phyloP scores from a whole-genome alignment of 2,797 vertebrate genomes.

The Poecilia wingei region DNA sequence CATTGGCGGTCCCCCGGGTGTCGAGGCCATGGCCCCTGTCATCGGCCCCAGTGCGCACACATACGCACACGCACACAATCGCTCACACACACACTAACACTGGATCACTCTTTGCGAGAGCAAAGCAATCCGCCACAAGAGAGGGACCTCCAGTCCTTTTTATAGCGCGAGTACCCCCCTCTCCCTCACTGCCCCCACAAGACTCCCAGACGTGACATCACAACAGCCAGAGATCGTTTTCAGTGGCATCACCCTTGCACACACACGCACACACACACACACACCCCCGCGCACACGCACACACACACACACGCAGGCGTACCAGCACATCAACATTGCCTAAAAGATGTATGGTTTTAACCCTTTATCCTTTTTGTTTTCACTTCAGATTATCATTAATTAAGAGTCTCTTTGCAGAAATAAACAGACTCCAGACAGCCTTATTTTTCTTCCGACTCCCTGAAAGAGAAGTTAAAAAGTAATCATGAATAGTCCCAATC shows the following conservation, averaged over 20 bases:
- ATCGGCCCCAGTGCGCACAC: constrained; percentile 74
- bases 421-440: constrained; percentile 59
- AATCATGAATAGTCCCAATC: constrained; percentile 72
- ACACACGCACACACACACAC: constrained; percentile 6
- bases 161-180: constrained; percentile 72
- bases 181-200: constrained; percentile 7
- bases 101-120: constrained; percentile 71
- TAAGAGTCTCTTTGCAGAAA: constrained; percentile 63
- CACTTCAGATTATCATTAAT: constrained; percentile 55
- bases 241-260: constrained; percentile 59
- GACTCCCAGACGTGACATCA: constrained; percentile 83
- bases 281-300: constrained; percentile 1
- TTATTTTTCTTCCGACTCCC: constrained; percentile 42
- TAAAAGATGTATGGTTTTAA: constrained; percentile 9
- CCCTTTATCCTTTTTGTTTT: constrained; percentile 20
- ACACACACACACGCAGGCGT: constrained; percentile 9
- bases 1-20: constrained; percentile 83
- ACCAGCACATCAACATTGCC: constrained; percentile 6
- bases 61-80: constrained; percentile 31
- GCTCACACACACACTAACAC: constrained; percentile 24
- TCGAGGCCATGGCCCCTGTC: constrained; percentile 84
- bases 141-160: constrained; percentile 79
- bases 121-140: constrained; percentile 82
- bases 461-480: constrained; percentile 74
- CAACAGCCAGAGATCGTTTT: constrained; percentile 78